A percentile compares a stretch with the other conserved stretches of the same genome.
Conservation (phyloP, 2,113 vertebrate genomes). For the Diglossa brunneiventris region DNA sequence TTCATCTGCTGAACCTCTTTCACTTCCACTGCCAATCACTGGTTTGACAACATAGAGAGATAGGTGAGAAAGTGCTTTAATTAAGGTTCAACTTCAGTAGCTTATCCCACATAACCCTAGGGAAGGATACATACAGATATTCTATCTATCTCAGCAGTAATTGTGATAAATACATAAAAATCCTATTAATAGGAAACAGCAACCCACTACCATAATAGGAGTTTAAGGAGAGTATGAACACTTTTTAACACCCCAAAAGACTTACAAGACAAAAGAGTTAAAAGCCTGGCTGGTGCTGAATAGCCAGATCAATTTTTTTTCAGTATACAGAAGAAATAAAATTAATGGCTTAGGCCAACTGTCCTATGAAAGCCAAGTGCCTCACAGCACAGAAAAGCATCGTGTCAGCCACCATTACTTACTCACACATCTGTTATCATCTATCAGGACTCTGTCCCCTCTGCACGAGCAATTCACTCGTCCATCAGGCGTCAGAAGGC, state of each 20-base stretch:
- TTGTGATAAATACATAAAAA: not conserved
- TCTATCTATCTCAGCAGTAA: not conserved
- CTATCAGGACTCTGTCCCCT: conserved; percentile 88
- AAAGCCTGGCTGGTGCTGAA: not conserved
- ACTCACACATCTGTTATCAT: conserved; percentile 98
- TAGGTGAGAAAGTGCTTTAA: not conserved
- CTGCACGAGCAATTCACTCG: conserved; percentile 93
- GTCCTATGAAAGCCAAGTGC: not conserved
- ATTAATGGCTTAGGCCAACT: not conserved
- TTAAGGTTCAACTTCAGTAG: not conserved
- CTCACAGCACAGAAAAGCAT: not conserved
- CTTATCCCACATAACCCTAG: not conserved
- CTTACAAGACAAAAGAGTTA: not conserved
- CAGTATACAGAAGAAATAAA: not conserved
- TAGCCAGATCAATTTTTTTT: not conserved
- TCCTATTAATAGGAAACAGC: not conserved
- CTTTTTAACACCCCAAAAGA: not conserved
- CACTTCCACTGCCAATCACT: not conserved
- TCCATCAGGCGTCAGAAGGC: conserved; percentile 88
- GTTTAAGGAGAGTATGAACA: not conserved
- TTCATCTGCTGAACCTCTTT: not conserved
- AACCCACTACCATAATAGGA: not conserved
- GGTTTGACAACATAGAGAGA: not conserved
- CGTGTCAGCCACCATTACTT: conserved; percentile 76
- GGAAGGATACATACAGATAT: not conserved